Conservation (phyloP, 2,113 vertebrate species). For the Cathartes aura region DNA sequence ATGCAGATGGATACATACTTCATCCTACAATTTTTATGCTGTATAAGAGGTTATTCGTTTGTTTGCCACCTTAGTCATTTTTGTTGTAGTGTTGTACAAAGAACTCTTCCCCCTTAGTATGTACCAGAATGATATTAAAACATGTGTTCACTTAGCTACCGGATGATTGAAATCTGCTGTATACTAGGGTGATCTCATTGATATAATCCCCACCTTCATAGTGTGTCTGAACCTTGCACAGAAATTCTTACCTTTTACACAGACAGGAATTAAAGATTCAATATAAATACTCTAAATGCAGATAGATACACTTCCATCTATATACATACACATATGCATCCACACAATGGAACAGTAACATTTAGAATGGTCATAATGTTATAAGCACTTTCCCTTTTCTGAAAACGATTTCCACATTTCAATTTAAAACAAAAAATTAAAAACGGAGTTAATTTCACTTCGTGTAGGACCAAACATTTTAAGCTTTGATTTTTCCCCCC, state of each 20-base stretch:
- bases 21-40: neutral
- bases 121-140: neutral
- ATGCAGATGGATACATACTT: neutral
- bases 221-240: neutral
- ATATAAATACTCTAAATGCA: neutral
- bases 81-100: neutral
- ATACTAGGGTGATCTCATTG: neutral
- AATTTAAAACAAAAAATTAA: neutral
- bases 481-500: neutral
- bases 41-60: neutral
- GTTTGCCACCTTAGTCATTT: neutral
- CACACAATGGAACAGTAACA: neutral
- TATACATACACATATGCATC: accelerated
- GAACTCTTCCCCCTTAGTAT: neutral
- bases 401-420: neutral
- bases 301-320: neutral
- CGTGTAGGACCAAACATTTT: neutral
- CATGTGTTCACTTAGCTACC: neutral
- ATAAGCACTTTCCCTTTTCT: neutral
- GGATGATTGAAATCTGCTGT: neutral
- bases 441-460: neutral
- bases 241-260: neutral
- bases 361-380: neutral
- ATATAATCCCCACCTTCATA: neutral
- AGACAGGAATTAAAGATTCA: neutral